These are phyloP conservation scores for Hirudinaria manillensis DNA, from an alignment of 2,888 invertebrate species.

Conservation along the genomic window DNA sequence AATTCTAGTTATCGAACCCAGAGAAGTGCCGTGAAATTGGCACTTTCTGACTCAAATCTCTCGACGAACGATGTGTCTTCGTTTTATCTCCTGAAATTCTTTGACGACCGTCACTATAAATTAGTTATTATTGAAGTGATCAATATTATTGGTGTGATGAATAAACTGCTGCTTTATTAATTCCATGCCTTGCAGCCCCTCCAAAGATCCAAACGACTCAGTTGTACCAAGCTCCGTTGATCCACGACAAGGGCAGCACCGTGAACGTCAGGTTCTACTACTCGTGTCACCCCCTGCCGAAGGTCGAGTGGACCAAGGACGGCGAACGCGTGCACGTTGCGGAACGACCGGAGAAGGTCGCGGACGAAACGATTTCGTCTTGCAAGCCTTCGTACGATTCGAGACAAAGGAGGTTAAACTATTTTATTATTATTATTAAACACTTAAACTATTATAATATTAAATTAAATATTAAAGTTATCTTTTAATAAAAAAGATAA, in stretches of 20 bases:
- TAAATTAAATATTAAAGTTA: too few species aligned
- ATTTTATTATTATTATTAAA: background rate
- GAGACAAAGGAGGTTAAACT: background rate
- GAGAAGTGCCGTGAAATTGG: too few species aligned
- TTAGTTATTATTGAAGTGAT: too few species aligned
- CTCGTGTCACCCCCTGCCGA: constrained; percentile 16
- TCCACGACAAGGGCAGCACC: constrained; percentile 21
- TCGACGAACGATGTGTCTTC: too few species aligned
- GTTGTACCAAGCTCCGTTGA: constrained; percentile 4
- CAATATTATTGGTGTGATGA: background rate
- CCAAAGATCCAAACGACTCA: constrained; percentile 1
- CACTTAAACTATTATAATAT: too few species aligned
- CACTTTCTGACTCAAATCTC: too few species aligned
- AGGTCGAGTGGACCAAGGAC: constrained; percentile 12
- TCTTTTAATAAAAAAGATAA: too few species aligned
- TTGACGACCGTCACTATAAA: too few species aligned
- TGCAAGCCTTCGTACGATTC: constrained; percentile 9
- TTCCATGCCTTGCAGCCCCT: background rate
- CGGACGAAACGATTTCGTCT: background rate
- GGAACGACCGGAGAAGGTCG: background rate
- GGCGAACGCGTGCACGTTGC: background rate
- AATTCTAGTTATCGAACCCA: too few species aligned
- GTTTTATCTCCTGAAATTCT: too few species aligned
- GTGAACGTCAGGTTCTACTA: constrained; percentile 21
- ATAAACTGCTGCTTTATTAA: background rate